These are phyloP conservation scores for Diadema setosum DNA, from an alignment of 35 echinoderm and acorn worm genomes.

Conservation along the genomic window DNA sequence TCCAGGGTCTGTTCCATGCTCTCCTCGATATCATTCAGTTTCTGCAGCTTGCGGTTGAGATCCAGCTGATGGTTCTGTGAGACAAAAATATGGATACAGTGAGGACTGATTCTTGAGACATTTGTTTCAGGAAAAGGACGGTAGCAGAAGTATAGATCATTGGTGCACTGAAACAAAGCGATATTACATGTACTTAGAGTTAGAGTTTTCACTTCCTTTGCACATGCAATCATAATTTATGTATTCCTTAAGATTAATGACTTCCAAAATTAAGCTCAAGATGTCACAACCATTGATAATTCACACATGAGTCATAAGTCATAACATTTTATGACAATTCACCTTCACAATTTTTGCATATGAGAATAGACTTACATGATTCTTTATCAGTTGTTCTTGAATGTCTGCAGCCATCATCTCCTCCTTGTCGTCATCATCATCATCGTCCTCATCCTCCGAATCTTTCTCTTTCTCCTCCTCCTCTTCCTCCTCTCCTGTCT, in stretches of 20 bases:
- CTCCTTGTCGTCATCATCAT: too few species aligned
- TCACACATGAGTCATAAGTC: too few species aligned
- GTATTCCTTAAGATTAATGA: too few species aligned
- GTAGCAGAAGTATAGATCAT: background rate
- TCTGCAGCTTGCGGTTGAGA: constrained; percentile 68
- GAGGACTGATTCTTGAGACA: background rate
- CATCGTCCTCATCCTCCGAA: constrained; percentile 31
- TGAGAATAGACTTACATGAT: constrained; percentile 91
- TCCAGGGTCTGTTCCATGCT: constrained; percentile 39
- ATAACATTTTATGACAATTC: too few species aligned
- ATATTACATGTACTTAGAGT: too few species aligned
- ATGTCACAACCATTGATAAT: too few species aligned
- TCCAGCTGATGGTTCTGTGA: constrained; percentile 71
- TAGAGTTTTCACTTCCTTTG: too few species aligned
- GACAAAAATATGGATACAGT: background rate
- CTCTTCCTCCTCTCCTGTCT: background rate
- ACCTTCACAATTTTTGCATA: too few species aligned
- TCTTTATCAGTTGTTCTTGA: constrained; percentile 75
- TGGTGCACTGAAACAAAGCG: background rate
- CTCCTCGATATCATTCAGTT: constrained; percentile 59
- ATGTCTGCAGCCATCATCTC: constrained; percentile 22
- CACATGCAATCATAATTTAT: too few species aligned
- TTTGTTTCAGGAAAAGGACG: background rate
- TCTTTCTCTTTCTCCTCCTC: background rate
- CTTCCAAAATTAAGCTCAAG: too few species aligned